These are phyloP conservation scores for Aphelinus atriplicis DNA, from an alignment of 1,140 invertebrate species.

Conservation along the genomic window DNA sequence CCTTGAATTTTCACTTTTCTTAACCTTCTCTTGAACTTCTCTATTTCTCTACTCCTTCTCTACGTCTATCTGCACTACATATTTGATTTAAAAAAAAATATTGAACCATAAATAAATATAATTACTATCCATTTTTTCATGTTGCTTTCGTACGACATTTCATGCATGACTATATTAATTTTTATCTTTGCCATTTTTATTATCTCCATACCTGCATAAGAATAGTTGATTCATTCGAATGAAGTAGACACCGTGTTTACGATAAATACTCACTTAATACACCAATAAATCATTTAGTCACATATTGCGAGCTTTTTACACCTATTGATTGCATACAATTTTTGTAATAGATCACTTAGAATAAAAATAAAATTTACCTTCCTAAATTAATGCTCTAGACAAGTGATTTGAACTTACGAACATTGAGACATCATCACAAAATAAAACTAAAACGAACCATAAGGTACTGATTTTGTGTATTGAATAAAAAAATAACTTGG, in stretches of 20 bases:
- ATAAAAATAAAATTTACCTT: too few species aligned
- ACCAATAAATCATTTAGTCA: too few species aligned
- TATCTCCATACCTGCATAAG: background rate
- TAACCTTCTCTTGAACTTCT: slow-evolving; percentile 35
- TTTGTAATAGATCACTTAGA: too few species aligned
- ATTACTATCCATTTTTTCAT: slow-evolving; percentile 4
- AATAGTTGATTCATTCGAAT: background rate
- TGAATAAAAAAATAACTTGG: too few species aligned
- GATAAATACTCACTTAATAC: background rate
- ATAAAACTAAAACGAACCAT: too few species aligned
- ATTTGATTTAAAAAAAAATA: too few species aligned
- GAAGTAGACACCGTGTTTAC: background rate
- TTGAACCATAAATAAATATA: too few species aligned
- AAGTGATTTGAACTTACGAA: background rate
- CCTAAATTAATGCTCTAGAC: too few species aligned
- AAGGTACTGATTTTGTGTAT: too few species aligned
- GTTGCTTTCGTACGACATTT: slow-evolving; percentile 24
- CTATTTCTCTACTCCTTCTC: slow-evolving; percentile 42
- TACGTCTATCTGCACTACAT: slow-evolving; percentile 29
- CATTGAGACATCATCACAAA: background rate
- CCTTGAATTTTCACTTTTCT: too few species aligned
- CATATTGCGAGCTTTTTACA: too few species aligned
- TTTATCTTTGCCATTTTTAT: background rate
- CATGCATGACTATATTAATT: slow-evolving; percentile 3
- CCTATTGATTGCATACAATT: too few species aligned